Evolutionary conservation across 2,113 vertebrate genomes (phyloP).

Genomic region (Dicentrarchus labrax): DNA sequence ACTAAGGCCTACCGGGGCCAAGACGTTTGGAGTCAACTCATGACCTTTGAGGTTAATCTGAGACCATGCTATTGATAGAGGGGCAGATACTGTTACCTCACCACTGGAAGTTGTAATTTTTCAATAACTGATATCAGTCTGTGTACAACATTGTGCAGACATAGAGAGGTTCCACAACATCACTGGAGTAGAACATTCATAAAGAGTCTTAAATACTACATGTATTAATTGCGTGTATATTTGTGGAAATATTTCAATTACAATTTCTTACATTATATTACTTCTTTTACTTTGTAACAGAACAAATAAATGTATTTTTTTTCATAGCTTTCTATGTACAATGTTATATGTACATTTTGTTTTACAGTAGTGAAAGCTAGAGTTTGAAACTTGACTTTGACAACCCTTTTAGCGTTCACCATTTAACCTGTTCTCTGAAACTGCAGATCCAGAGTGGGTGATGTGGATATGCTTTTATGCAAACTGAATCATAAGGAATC

Average conservation of each 20-base stretch:
- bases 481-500: conserved; percentile 14
- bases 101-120: conserved; percentile 78
- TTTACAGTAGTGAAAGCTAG: neutral
- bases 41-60: conserved; percentile 78
- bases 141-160: conserved; percentile 21
- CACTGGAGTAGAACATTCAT: conserved; percentile 1
- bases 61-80: conserved; percentile 79
- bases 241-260: neutral
- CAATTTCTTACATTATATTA: neutral
- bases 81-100: conserved; percentile 72
- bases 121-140: conserved; percentile 65
- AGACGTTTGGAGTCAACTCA: conserved; percentile 70
- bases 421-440: conserved; percentile 20
- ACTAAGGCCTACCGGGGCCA: conserved; percentile 65
- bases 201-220: neutral
- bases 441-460: neutral
- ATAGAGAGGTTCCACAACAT: conserved; percentile 13
- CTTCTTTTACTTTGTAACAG: neutral
- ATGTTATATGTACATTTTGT: too few relatives aligned
- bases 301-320: neutral
- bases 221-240: neutral
- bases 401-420: conserved; percentile 1
- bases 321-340: neutral
- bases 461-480: conserved; percentile 15
- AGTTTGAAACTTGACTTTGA: neutral